Conservation (phyloP, 1,140 invertebrate species). For the Venustaconcha ellipsiformis region DNA sequence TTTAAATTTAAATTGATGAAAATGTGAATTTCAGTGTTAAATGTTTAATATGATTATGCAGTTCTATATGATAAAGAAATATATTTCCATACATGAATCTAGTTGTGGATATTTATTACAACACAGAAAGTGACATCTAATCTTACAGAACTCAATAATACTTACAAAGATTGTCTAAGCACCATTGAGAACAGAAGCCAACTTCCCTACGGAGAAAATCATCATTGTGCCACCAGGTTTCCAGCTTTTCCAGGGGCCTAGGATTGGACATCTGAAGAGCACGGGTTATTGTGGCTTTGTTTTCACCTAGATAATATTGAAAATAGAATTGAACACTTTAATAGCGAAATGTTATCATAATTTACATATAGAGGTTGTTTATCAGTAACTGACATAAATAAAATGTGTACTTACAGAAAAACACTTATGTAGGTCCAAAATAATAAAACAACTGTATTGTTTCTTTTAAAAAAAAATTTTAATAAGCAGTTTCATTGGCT, state of each 20-base stretch:
- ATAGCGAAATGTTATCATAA: not conserved
- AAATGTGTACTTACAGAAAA: not conserved
- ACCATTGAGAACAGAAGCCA: constrained; percentile 94
- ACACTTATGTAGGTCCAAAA: not conserved
- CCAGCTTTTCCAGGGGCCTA: constrained; percentile 52
- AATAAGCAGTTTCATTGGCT: no score
- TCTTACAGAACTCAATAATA: constrained; percentile 40
- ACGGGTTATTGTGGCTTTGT: constrained; percentile 85
- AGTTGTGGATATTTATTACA: no score
- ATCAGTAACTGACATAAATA: not conserved
- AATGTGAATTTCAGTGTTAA: no score
- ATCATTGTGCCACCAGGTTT: constrained; percentile 62
- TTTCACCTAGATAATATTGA: constrained; percentile 76
- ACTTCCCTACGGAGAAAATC: constrained; percentile 84
- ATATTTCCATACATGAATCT: no score
- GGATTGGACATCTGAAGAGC: constrained; percentile 38
- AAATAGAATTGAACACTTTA: constrained; percentile 7
- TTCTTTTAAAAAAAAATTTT: no score
- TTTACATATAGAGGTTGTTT: not conserved
- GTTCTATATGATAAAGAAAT: no score
- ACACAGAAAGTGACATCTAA: not conserved
- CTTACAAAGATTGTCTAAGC: constrained; percentile 94
- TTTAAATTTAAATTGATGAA: no score
- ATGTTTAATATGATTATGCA: no score
- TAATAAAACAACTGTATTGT: no score